Conservation (phyloP, 2,888 invertebrate species). For the Epirrita christyi region DNA sequence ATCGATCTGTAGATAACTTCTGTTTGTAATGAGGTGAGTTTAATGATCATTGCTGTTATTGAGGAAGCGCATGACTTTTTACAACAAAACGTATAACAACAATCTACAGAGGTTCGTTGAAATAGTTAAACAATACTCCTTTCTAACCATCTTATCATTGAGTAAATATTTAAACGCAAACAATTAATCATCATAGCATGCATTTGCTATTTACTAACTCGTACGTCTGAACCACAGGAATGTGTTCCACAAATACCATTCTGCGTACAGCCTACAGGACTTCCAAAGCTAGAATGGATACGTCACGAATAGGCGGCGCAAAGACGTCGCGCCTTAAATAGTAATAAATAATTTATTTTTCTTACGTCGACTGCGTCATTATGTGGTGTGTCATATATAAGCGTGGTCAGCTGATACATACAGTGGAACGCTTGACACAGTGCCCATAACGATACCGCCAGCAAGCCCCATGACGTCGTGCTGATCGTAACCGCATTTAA, state of each 20-base stretch:
- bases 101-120: slow-evolving; percentile 8
- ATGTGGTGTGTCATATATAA: no score
- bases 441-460: slow-evolving; percentile 52
- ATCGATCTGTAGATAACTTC: slow-evolving; percentile 70
- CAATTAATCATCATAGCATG: slow-evolving; percentile 18
- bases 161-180: slow-evolving; percentile 11
- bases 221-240: slow-evolving; percentile 21
- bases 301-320: slow-evolving; percentile 39
- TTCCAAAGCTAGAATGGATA: slow-evolving; percentile 14
- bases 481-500: slow-evolving; percentile 49
- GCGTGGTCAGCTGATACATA: slow-evolving; percentile 53
- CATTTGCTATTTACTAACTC: slow-evolving; percentile 18
- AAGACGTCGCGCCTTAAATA: slow-evolving; percentile 64
- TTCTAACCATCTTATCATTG: slow-evolving; percentile 10
- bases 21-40: slow-evolving; percentile 61
- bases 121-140: slow-evolving; percentile 1
- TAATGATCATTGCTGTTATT: slow-evolving; percentile 32
- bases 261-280: slow-evolving; percentile 19
- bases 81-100: slow-evolving; percentile 1
- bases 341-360: slow-evolving; percentile 53
- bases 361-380: slow-evolving; percentile 65
- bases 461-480: slow-evolving; percentile 47
- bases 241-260: slow-evolving; percentile 27
- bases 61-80: slow-evolving; percentile 11
- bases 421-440: slow-evolving; percentile 57